Evolutionary conservation across 2,113 vertebrate genomes (phyloP).

Genomic region (Seriola rivoliana): DNA sequence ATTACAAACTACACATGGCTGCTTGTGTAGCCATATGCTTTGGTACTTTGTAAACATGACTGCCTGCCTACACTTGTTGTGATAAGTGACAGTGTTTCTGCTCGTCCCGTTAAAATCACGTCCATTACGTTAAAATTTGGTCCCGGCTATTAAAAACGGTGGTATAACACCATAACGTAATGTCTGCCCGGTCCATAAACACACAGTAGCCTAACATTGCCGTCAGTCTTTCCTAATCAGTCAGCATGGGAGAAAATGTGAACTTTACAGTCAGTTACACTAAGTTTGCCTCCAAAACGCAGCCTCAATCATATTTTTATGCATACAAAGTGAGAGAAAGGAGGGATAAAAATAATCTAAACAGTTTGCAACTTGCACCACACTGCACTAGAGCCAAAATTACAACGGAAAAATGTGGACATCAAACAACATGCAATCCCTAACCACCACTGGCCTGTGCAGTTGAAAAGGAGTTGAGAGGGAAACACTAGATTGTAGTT

Average conservation of each 20-base stretch:
- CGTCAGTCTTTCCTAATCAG: constrained; percentile 20
- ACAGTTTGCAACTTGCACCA: neutral
- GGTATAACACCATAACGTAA: constrained; percentile 29
- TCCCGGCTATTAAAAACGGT: constrained; percentile 11
- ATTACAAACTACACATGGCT: constrained; percentile 22
- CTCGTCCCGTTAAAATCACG: neutral
- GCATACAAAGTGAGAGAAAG: neutral
- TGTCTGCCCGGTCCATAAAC: constrained; percentile 13
- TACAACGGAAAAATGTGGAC: neutral
- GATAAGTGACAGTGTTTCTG: neutral
- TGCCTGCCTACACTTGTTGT: constrained; percentile 30
- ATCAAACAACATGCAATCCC: neutral
- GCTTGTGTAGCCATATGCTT: constrained; percentile 14
- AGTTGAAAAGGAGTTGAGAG: neutral
- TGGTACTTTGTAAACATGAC: constrained; percentile 46
- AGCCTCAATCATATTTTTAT: neutral
- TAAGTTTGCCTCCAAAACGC: neutral
- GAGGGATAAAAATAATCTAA: neutral
- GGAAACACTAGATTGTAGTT: neutral
- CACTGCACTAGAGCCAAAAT: neutral
- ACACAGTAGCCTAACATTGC: neutral
- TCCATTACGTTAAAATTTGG: neutral
- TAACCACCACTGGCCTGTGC: constrained; percentile 1
- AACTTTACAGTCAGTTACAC: neutral
- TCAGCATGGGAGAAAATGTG: neutral